Percentiles rank a stretch among this genome's conserved stretches.
Conservation (phyloP, 2,888 invertebrate genomes). For the Tupiocoris notatus region DNA sequence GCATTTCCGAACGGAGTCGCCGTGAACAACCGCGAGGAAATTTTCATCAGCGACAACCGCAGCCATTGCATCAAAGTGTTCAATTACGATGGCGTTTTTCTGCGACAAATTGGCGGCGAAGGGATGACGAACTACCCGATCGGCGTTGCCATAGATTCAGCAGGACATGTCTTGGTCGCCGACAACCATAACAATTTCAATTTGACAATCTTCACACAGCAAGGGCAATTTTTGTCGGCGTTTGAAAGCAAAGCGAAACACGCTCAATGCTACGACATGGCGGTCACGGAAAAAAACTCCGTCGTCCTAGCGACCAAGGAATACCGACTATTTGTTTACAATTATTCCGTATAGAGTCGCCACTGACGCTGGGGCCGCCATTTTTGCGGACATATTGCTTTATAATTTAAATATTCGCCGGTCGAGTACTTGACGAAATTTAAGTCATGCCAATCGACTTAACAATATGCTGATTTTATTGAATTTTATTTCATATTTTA, state of each 20-base stretch:
- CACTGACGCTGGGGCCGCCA: no score
- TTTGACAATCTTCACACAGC: constrained; percentile 96
- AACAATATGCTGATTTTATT: no score
- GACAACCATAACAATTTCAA: constrained; percentile 99
- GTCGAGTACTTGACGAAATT: no score
- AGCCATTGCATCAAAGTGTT: constrained; percentile 99
- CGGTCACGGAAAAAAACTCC: constrained; percentile 97
- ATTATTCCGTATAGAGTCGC: constrained; percentile 63
- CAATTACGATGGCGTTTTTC: constrained; percentile 93
- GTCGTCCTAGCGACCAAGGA: constrained; percentile 99
- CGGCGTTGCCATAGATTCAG: constrained; percentile 96
- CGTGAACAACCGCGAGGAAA: constrained; percentile 98
- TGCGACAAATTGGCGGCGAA: constrained; percentile 97
- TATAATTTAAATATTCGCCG: no score
- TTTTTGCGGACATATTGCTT: no score
- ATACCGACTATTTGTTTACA: constrained; percentile 98
- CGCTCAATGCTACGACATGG: constrained; percentile 99
- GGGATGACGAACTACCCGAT: constrained; percentile 99
- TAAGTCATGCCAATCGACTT: no score
- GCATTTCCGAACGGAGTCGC: constrained; percentile 99
- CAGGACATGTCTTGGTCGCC: constrained; percentile 95
- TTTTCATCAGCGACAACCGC: constrained; percentile 99
- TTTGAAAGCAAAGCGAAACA: constrained; percentile 99
- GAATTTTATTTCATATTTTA: no score
- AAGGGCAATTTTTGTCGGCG: constrained; percentile 96